These are phyloP conservation scores for Buceros bicornis DNA, from an alignment of 2,797 vertebrate species.

Conservation along the genomic window DNA sequence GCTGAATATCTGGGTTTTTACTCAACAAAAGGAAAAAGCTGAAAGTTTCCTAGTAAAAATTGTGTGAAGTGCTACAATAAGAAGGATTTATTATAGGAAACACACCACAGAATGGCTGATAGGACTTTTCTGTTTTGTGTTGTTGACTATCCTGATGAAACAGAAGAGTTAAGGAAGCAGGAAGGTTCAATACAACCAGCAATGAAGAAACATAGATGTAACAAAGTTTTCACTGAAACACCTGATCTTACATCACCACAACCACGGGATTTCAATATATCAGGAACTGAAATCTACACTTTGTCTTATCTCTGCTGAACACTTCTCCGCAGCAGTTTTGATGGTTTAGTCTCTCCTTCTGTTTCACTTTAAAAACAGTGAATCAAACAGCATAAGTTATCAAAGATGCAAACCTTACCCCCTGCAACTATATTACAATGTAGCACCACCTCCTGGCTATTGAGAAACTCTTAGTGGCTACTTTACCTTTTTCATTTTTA, in stretches of 20 bases:
- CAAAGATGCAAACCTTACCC: slow-evolving; percentile 28
- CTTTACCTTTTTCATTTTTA: not conserved
- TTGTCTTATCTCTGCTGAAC: not conserved
- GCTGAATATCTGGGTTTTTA: not conserved
- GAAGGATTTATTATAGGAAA: not conserved
- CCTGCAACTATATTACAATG: slow-evolving; percentile 69
- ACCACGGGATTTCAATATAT: not conserved
- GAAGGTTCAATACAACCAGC: not conserved
- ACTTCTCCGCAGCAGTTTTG: not conserved
- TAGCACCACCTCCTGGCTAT: slow-evolving; percentile 82
- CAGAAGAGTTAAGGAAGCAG: not conserved
- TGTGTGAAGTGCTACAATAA: not conserved
- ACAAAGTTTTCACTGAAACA: not conserved
- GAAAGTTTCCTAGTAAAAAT: not conserved
- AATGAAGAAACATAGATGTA: not conserved
- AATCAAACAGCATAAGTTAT: not conserved
- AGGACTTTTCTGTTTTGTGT: not conserved
- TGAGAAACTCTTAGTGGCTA: not conserved
- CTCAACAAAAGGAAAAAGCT: not conserved
- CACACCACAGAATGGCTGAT: fast-evolving
- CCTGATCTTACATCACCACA: not conserved
- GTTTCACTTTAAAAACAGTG: not conserved
- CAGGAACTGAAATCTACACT: not conserved
- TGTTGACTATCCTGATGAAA: not conserved
- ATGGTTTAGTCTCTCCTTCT: slow-evolving; percentile 16